phyloP scores from a whole-genome alignment of 2,113 vertebrate genomes.

The Poeciliopsis occidentalis region DNA sequence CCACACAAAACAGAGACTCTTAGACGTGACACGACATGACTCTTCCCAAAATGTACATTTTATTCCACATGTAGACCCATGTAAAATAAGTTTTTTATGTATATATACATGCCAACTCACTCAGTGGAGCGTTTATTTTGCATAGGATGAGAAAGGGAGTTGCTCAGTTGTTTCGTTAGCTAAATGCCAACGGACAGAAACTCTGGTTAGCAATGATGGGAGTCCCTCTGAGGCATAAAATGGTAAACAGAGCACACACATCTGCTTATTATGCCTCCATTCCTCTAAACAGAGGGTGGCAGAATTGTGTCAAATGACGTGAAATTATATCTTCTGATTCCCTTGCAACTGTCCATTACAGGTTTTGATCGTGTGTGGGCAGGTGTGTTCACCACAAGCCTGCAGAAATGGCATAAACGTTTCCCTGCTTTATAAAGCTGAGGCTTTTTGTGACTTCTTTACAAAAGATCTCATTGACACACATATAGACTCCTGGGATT shows the following conservation, averaged over 20 bases:
- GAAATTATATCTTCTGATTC: conserved; percentile 46
- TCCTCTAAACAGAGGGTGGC: conserved; percentile 27
- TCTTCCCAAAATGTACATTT: neutral
- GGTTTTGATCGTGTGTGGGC: conserved; percentile 2
- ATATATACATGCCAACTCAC: neutral
- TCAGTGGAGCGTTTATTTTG: conserved; percentile 28
- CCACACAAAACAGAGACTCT: neutral
- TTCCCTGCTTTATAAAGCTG: neutral
- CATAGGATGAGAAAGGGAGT: conserved; percentile 57
- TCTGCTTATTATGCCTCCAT: conserved; percentile 36
- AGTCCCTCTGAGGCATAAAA: conserved; percentile 62
- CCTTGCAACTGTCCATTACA: conserved; percentile 24
- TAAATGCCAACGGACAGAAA: conserved; percentile 74
- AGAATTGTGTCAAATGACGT: conserved; percentile 38
- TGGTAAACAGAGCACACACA: conserved; percentile 48
- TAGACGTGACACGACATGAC: neutral
- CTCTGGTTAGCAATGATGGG: conserved; percentile 57
- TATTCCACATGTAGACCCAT: neutral
- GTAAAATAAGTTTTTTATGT: neutral
- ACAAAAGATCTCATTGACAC: conserved; percentile 4
- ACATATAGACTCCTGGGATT: conserved; percentile 11
- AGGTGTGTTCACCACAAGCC: neutral
- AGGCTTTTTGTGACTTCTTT: conserved; percentile 21
- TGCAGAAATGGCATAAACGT: neutral
- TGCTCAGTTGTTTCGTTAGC: conserved; percentile 75